Evolutionary conservation across 2,888 invertebrate genomes (phyloP), one percentile per base, ranked within the genome.

Genomic region (Drosophila mayaguana): DNA sequence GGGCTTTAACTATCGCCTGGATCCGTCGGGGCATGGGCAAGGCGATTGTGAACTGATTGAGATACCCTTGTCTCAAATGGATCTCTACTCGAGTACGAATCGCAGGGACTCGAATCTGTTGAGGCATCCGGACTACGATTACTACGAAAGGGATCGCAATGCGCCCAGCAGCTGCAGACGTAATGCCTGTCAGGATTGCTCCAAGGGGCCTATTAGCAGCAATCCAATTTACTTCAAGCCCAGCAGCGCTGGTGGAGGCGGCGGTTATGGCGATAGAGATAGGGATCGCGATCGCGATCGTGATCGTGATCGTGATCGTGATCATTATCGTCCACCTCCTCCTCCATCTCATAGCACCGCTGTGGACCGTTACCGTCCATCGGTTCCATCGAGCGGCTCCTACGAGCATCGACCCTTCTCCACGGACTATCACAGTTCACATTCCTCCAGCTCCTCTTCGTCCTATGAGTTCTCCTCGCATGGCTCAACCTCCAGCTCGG

Each of bases 1-100:
- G 92, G 97, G 97, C 79, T 97, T 97, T 90, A 97, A 97, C 92
- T 97, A 96, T 93, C 95, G 96, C 94, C 95, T 96, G 88, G 96
- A 96, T 91, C 94, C 95, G 1, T 94, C 94, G 0, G 96, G 95
- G 77, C 94, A 95, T 63, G 95, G 95, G 0, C 95, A 95, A 92
- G 96, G 96, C 12, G 95, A 96, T 28, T 97, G 97, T 89, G 97
- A 97, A 92, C 93, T 97, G 62, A 95, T 96, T 79, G 95, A 96
- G 14, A 94, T 95, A 54, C 96, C 97, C 0, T 94, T 96, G 53
- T 94, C 95, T 75, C 94, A 95, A 36, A 94, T 97, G 91, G 95
- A 97, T 89, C 89, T 96, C 1, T 93, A 93, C 64, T 93, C 93
- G 20, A 93, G 93, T 72, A 83, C 92, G 1, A 91, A 91, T 78